These are phyloP conservation scores for zebrafish (Danio rerio) DNA, from an alignment of 2,113 vertebrate genomes.

Conservation along the genomic window DNA sequence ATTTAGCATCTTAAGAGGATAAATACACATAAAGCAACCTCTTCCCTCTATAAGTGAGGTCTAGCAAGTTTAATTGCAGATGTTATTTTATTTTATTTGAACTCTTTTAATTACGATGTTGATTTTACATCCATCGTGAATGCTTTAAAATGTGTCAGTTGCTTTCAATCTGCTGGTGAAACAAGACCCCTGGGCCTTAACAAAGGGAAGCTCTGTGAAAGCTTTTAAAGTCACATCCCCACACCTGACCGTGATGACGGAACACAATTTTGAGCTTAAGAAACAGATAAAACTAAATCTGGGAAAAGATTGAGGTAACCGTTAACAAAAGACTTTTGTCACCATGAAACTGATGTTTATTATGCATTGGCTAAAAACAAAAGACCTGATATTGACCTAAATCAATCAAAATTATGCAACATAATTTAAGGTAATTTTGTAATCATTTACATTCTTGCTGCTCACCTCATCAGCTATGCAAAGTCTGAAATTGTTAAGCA, in stretches of 20 bases:
- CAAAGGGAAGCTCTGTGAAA: slow-evolving; percentile 29
- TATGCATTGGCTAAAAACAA: not conserved
- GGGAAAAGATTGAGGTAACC: not conserved
- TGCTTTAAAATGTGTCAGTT: slow-evolving; percentile 4
- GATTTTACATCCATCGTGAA: slow-evolving; percentile 1
- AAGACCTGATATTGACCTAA: not conserved
- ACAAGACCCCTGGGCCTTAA: slow-evolving; percentile 7
- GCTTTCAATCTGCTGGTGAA: slow-evolving; percentile 6
- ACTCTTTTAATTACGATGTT: not conserved
- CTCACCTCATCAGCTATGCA: not conserved
- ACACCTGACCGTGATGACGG: slow-evolving; percentile 10
- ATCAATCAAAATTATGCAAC: not conserved
- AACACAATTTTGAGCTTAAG: slow-evolving; percentile 20
- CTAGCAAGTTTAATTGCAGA: too few species aligned
- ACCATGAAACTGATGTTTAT: not conserved
- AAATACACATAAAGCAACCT: slow-evolving; percentile 30
- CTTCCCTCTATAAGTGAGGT: not conserved
- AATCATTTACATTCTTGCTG: not conserved
- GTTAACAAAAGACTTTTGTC: not conserved
- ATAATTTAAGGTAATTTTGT: too few species aligned
- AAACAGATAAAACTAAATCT: not conserved
- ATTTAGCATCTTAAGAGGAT: slow-evolving; percentile 64
- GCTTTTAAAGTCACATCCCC: not conserved
- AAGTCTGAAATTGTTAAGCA: not conserved
- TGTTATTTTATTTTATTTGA: not conserved